Base-by-base conservation (phyloP, 1,140 invertebrate genomes). In the Manduca sexta region DNA sequence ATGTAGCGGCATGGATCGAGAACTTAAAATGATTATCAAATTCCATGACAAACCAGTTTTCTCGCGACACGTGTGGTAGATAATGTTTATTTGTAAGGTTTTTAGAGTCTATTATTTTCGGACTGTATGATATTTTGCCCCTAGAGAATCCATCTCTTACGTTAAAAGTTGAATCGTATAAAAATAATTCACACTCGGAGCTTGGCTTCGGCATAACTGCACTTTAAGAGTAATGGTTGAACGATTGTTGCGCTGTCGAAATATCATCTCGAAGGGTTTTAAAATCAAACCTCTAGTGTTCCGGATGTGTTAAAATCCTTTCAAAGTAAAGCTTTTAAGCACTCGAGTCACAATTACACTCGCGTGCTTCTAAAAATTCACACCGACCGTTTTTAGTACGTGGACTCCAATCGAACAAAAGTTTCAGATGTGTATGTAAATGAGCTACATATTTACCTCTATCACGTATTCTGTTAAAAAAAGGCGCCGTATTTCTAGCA, bases 281-380 rank as follows among this genome's bases (percentile, higher is more conserved):
- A 47, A 51, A 56, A 51, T 51, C 44, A 48, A 46, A 46, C 48
- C 33, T 50, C 35, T 29, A 48, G 13, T 45, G 38, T 46, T 45
- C 40, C 52, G 52, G 52, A 56, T 45, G 49, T 56, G 54, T 53
- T 52, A 42, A 56, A 56, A 56, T 56, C 50, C 44, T 56, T 53
- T 30, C 34, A 41, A 56, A 62, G 49, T 49, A 58, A 63, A 63
- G 60, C 60, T 63, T 63, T 63, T 56, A 63, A 56, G 41, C 56
- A 55, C 60, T 63, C 46, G 55, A 63, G 47, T 48, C 39, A 45
- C 60, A 58, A 63, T 63, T 63, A 58, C 49, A 49, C 29, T 47
- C 18, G 29, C 40, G 52, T 59, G 21, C 52, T 52, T 44, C 51
- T 52, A 52, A 63, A 58, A 63, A 61, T 55, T 63, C 60, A 42